Percentiles rank a stretch among this genome's conserved stretches.
Evolutionary conservation across 2,888 invertebrate species (phyloP).

Genomic region (Chrysolina americana): DNA sequence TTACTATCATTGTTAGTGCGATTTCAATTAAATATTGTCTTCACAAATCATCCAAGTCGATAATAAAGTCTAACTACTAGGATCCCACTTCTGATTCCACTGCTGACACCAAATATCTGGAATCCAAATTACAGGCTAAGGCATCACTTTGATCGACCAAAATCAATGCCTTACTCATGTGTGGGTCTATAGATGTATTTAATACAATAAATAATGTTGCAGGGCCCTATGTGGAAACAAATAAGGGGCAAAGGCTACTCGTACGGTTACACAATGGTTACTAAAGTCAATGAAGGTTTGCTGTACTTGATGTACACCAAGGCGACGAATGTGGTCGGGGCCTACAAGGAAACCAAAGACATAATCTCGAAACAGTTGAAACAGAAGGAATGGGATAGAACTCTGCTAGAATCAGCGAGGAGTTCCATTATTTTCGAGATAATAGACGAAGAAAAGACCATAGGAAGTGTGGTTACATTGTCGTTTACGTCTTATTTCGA

Average conservation of each 20-base stretch:
- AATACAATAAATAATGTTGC: constrained; percentile 39
- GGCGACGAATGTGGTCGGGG: constrained; percentile 84
- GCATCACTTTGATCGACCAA: no score
- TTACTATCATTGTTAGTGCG: not conserved
- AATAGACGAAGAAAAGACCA: constrained; percentile 85
- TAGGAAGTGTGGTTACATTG: constrained; percentile 80
- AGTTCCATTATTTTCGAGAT: constrained; percentile 91
- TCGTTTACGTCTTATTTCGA: constrained; percentile 83
- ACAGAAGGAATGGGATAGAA: constrained; percentile 78
- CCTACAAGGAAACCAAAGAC: constrained; percentile 83
- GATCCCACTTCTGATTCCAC: not conserved
- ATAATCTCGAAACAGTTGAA: constrained; percentile 80
- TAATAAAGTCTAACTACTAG: no score
- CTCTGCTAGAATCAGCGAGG: constrained; percentile 86
- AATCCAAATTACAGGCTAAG: not conserved
- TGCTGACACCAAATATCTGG: not conserved
- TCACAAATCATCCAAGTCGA: no score
- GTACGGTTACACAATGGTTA: constrained; percentile 81
- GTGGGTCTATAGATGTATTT: not conserved
- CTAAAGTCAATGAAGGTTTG: constrained; percentile 79
- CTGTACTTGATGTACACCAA: constrained; percentile 81
- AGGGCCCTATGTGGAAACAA: constrained; percentile 92
- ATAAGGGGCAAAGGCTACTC: constrained; percentile 90
- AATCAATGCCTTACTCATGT: no score
- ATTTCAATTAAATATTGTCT: no score